Evolutionary conservation across 2,113 vertebrate species (phyloP), one percentile per base, ranked within the genome.

Genomic region (Burhinus oedicnemus): DNA sequence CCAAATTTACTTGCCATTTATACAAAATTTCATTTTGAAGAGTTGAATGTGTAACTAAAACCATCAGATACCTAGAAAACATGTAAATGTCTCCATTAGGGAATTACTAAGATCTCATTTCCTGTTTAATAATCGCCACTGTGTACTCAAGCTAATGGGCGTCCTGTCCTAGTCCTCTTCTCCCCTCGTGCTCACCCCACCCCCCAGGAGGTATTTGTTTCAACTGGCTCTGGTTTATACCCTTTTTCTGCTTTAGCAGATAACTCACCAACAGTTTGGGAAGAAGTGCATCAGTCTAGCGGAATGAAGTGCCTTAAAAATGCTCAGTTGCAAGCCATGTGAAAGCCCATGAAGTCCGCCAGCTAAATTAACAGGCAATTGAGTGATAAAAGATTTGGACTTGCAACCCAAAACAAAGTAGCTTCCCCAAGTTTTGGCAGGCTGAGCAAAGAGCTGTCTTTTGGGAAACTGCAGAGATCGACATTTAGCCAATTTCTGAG

Each of bases 401-500:
- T 14, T 9, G 3, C 11, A 64, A 16, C 76, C 83, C 72, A 58
- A 49, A 75, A 2, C 58, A 32, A 40, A 74, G 76, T 3, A 44
- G 74, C 81, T 74, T 64, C 55, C 57, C 89, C 44, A 38, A 0
- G 54, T 51, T 70, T 51, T 27, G 13, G 17, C 45, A 65, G 77
- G 69, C 80, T 57, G 72, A 84, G 87, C 72, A 42, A 55, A 84
- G 65, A 62, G 52, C 47, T 62, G 62, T 14, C 90, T 52, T 36
- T 15, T 29, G 87, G 62, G 61, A 82, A 71, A 51, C 58, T 42
- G 42, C 14, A 7, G 44, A 34, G 74, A 21, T 29, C 21, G 26
- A 89, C 32, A 22, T 5, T 32, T 16, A 77, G 95, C 91, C 95
- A 96, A 54, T 11, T 58, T 83, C 62, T 95, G 95, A 96, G 82